A percentile compares a stretch with the other conserved stretches of the same genome.
These are phyloP conservation scores for Pardosa pseudoannulata DNA, from an alignment of 2,888 invertebrate species.

Conservation along the genomic window DNA sequence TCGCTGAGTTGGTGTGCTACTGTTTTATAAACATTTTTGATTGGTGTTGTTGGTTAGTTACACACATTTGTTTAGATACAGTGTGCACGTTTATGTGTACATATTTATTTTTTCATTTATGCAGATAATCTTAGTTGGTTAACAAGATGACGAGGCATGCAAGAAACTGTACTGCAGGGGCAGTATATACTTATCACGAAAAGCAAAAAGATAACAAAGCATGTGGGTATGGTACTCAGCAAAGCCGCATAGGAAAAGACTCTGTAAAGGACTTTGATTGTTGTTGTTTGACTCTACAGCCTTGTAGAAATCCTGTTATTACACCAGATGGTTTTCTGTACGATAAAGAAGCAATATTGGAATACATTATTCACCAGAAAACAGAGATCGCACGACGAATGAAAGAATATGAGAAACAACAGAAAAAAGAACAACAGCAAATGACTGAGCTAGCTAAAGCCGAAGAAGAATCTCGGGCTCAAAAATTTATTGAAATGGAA, in stretches of 20 bases:
- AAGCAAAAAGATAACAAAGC: constrained; percentile 96
- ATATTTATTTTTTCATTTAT: too few relatives aligned
- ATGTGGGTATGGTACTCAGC: constrained; percentile 89
- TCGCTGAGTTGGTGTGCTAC: too few relatives aligned
- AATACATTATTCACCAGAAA: constrained; percentile 96
- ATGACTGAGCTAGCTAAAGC: constrained; percentile 84
- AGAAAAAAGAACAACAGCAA: constrained; percentile 85
- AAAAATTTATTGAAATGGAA: constrained; percentile 89
- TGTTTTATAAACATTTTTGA: too few relatives aligned
- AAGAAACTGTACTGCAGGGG: constrained; percentile 97
- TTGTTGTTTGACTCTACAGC: constrained; percentile 96
- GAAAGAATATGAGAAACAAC: constrained; percentile 94
- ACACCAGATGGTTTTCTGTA: constrained; percentile 94
- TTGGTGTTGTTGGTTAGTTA: too few relatives aligned
- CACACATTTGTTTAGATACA: too few relatives aligned
- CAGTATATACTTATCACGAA: constrained; percentile 98
- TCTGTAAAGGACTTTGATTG: constrained; percentile 97
- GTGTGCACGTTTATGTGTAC: too few relatives aligned
- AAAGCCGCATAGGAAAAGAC: constrained; percentile 90
- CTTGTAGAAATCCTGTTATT: constrained; percentile 94
- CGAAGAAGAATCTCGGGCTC: constrained; percentile 86
- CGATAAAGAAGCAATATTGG: constrained; percentile 97
- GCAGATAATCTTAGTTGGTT: too few relatives aligned
- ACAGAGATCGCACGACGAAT: constrained; percentile 91
- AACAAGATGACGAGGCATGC: constrained; percentile 93